Percentiles rank a stretch among this genome's conserved stretches.
phyloP scores from a whole-genome alignment of 2,797 vertebrate species.

The Microchirus variegatus region DNA sequence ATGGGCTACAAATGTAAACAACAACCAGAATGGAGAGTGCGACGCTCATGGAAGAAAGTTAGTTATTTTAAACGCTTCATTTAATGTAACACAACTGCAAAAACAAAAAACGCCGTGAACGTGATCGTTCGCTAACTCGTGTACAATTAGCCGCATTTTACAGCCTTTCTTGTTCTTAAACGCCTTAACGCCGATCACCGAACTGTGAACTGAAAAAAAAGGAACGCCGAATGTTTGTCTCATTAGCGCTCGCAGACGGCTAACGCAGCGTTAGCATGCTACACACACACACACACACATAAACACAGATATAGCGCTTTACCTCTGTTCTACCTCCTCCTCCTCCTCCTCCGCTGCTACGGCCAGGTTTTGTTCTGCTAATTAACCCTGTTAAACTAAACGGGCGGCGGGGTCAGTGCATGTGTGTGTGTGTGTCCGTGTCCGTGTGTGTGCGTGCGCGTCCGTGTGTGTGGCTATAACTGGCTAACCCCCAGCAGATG shows the following conservation, averaged over 20 bases:
- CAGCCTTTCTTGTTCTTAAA: no score
- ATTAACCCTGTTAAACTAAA: slow-evolving; percentile 77
- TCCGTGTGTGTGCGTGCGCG: slow-evolving; percentile 37
- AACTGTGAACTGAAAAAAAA: no score
- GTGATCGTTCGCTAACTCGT: no score
- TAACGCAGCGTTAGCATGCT: slow-evolving; percentile 47
- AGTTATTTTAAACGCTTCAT: no score
- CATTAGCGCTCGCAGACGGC: slow-evolving; percentile 42
- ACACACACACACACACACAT: slow-evolving; percentile 9
- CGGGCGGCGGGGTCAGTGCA: slow-evolving; percentile 50
- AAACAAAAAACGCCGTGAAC: no score
- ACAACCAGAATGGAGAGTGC: no score
- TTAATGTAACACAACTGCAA: no score
- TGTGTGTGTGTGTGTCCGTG: slow-evolving; percentile 22
- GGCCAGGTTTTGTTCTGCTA: slow-evolving; percentile 61
- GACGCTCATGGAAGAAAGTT: no score
- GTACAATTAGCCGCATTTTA: no score
- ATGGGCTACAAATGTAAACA: no score
- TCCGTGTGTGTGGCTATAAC: slow-evolving; percentile 47
- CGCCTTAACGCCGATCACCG: no score
- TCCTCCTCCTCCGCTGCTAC: slow-evolving; percentile 44
- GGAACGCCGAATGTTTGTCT: no score
- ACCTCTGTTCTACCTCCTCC: slow-evolving; percentile 40
- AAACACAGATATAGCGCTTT: slow-evolving; percentile 12
- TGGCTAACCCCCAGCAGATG: slow-evolving; percentile 76